Percentiles rank a stretch among this genome's conserved stretches.
phyloP scores from a whole-genome alignment of 2,113 vertebrate genomes.

The Daboia siamensis region DNA sequence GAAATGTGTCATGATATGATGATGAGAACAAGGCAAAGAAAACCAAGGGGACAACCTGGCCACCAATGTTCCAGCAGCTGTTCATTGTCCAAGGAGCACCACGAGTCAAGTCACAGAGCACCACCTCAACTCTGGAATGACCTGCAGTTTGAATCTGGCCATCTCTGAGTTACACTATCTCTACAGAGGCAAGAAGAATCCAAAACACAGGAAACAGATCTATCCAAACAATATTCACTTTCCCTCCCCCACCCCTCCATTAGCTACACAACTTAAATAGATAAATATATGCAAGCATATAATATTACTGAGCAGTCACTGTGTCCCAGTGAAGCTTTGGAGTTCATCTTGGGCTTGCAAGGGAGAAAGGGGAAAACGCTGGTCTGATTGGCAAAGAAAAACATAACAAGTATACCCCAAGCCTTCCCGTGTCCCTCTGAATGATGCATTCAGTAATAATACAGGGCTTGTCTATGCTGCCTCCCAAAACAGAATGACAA shows the following conservation, averaged over 20 bases:
- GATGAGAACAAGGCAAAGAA: not conserved
- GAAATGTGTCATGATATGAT: not conserved
- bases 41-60: not conserved
- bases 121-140: not conserved
- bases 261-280: not conserved
- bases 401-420: not conserved
- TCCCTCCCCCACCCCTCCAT: not conserved
- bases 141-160: not conserved
- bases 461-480: slow-evolving; percentile 9
- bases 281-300: not conserved
- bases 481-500: slow-evolving; percentile 15
- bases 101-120: not conserved
- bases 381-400: slow-evolving; percentile 4
- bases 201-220: not conserved
- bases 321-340: not conserved
- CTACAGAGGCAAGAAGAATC: not conserved
- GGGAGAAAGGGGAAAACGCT: not conserved
- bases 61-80: too few species aligned
- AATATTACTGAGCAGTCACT: not conserved
- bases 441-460: slow-evolving; percentile 2
- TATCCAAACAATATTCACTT: not conserved
- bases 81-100: not conserved
- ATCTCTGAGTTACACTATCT: not conserved
- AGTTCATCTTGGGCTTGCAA: slow-evolving; percentile 9
- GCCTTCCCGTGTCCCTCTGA: not conserved